Conservation (phyloP, 2,113 vertebrate species). For the Cyprinus carpio region DNA sequence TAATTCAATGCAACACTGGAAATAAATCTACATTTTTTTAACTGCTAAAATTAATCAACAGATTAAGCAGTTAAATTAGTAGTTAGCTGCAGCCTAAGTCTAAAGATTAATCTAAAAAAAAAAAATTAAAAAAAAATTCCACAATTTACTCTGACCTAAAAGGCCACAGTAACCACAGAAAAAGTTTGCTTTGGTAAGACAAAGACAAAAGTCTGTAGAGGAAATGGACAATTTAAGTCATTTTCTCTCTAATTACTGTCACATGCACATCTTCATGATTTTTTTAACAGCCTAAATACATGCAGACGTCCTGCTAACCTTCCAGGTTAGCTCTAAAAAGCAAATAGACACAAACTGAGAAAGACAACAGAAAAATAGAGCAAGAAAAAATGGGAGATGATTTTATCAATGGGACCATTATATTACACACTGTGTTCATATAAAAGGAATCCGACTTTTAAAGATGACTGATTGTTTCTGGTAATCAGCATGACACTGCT, state of each 20-base stretch:
- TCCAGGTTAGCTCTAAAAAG: neutral
- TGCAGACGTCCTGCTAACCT: neutral
- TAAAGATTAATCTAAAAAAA: neutral
- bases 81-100: neutral
- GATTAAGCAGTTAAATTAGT: neutral
- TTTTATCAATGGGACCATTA: neutral
- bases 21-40: neutral
- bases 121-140: neutral
- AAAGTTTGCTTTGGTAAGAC: neutral
- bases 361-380: neutral
- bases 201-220: conserved; percentile 5
- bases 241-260: conserved; percentile 16
- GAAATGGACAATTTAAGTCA: conserved; percentile 12
- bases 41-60: neutral
- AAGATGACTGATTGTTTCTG: neutral
- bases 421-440: neutral
- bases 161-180: neutral
- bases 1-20: neutral
- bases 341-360: neutral
- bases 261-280: neutral
- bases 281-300: neutral
- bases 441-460: neutral
- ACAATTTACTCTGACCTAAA: neutral
- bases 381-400: neutral
- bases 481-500: neutral